These are phyloP conservation scores for Corvus hawaiiensis DNA, from an alignment of 2,113 vertebrate species.

Conservation along the genomic window DNA sequence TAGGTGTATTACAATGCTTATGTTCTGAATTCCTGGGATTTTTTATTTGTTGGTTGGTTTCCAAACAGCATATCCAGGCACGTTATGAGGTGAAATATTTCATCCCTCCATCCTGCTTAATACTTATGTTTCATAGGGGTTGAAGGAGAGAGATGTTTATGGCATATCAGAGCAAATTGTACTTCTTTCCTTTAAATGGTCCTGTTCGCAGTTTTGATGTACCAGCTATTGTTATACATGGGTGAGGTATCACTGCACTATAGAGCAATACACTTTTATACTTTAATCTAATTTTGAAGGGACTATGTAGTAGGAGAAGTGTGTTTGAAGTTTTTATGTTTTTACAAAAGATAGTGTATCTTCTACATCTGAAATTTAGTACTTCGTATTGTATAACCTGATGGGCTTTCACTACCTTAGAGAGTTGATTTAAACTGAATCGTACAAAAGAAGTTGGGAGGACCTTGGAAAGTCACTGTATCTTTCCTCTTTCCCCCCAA, in stretches of 20 bases:
- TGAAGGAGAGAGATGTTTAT: background rate
- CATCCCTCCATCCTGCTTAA: background rate
- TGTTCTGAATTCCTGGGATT: background rate
- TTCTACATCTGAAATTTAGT: background rate
- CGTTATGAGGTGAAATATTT: background rate
- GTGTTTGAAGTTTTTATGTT: background rate
- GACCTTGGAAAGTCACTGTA: background rate
- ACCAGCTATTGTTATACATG: background rate
- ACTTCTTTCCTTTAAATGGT: background rate
- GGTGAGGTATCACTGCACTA: background rate
- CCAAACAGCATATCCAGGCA: background rate
- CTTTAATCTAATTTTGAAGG: background rate
- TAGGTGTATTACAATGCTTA: background rate
- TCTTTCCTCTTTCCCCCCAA: fast-evolving
- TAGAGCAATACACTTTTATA: background rate
- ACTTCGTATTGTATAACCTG: background rate
- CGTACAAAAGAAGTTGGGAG: background rate
- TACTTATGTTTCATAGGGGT: background rate
- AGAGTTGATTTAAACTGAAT: background rate
- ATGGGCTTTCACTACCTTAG: background rate
- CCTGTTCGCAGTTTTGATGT: background rate
- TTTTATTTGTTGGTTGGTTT: background rate
- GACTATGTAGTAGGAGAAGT: background rate
- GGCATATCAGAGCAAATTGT: background rate
- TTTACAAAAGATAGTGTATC: background rate